These are phyloP conservation scores for Hipparchia semele DNA, from an alignment of 2,888 invertebrate species.

Conservation along the genomic window DNA sequence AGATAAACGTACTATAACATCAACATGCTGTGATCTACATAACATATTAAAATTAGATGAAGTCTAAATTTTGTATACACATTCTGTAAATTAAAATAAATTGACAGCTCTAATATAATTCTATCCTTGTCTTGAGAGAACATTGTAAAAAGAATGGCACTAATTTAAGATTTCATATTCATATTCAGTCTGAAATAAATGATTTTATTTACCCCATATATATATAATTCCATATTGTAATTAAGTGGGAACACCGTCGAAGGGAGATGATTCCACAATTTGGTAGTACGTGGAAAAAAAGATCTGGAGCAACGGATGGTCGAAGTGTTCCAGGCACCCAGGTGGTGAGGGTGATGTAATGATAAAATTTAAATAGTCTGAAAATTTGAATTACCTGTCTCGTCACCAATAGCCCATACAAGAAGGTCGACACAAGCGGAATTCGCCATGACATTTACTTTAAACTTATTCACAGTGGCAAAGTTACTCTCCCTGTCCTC, in stretches of 20 bases:
- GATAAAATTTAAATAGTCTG: neutral
- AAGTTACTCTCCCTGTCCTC: slow-evolving; percentile 92
- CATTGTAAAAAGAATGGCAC: neutral
- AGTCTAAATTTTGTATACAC: neutral
- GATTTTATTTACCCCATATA: no score
- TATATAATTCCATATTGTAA: no score
- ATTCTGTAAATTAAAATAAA: neutral
- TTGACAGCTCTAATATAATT: neutral
- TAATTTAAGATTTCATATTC: neutral
- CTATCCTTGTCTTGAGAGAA: neutral
- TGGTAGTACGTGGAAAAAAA: no score
- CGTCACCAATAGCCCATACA: slow-evolving; percentile 99
- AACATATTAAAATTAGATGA: no score
- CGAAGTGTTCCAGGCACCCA: no score
- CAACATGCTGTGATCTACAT: no score
- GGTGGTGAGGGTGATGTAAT: neutral
- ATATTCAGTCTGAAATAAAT: no score
- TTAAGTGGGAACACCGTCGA: no score
- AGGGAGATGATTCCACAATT: no score
- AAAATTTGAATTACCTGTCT: slow-evolving; percentile 87
- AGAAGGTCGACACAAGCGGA: slow-evolving; percentile 98
- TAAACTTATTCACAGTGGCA: slow-evolving; percentile 93
- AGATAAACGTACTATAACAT: no score
- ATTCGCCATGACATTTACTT: slow-evolving; percentile 97
- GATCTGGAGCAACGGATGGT: no score